phyloP scores from a whole-genome alignment of 2,888 invertebrate genomes.

The Andrena trimmerana region DNA sequence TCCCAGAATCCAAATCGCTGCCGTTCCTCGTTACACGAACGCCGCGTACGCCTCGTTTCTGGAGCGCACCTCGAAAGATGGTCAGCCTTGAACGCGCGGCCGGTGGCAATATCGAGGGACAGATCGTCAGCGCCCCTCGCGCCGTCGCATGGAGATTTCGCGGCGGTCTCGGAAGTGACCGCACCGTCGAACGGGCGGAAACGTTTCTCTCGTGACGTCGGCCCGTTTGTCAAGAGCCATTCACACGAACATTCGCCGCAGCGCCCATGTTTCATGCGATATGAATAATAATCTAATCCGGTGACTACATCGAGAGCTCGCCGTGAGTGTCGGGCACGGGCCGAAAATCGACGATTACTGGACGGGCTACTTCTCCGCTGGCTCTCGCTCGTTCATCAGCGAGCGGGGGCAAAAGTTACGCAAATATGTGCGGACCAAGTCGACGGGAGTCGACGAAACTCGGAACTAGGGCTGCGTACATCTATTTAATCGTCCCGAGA shows the following conservation, averaged over 20 bases:
- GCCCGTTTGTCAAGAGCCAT: conserved; percentile 58
- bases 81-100: background rate
- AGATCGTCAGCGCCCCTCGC: background rate
- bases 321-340: conserved; percentile 49
- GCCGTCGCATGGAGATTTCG: conserved; percentile 7
- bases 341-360: conserved; percentile 43
- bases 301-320: conserved; percentile 69
- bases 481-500: background rate
- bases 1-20: background rate
- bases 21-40: conserved; percentile 2
- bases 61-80: background rate
- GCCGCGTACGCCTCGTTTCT: background rate
- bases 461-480: conserved; percentile 11
- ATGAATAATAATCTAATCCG: conserved; percentile 81
- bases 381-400: conserved; percentile 61
- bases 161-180: conserved; percentile 25
- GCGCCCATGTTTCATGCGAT: conserved; percentile 84
- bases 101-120: background rate
- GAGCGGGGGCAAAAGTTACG: conserved; percentile 71
- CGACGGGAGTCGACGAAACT: background rate
- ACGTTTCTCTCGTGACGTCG: conserved; percentile 49
- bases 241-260: conserved; percentile 79
- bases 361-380: conserved; percentile 38
- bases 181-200: conserved; percentile 38
- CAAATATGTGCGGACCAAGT: conserved; percentile 65